A percentile compares a stretch with the other conserved stretches of the same genome.
Conservation (phyloP, 2,888 invertebrate genomes). For the Prionchulus punctatus region DNA sequence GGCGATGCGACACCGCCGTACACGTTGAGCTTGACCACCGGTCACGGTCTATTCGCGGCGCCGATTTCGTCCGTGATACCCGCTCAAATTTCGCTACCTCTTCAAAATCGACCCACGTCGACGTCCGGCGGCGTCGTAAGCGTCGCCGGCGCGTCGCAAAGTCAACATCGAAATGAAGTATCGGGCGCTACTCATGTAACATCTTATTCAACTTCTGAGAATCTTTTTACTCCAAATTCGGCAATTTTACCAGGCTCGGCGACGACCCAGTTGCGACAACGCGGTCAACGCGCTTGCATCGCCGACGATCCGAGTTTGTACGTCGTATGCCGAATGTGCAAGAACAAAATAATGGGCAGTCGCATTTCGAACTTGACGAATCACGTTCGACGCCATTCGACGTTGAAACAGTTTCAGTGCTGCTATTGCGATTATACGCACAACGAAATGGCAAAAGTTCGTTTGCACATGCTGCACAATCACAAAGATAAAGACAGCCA, state of each 20-base stretch:
- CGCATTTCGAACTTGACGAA: slow-evolving; percentile 19
- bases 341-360: slow-evolving; percentile 17
- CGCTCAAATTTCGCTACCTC: not conserved
- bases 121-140: not conserved
- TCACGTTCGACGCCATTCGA: slow-evolving; percentile 21
- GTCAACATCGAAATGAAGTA: not conserved
- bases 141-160: not conserved
- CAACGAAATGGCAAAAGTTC: slow-evolving; percentile 21
- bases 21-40: too few species aligned
- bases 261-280: slow-evolving; percentile 6
- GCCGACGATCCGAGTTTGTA: slow-evolving; percentile 14
- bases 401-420: slow-evolving; percentile 18
- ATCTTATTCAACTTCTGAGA: too few species aligned
- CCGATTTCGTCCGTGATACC: not conserved
- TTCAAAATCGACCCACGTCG: not conserved
- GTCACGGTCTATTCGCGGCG: too few species aligned
- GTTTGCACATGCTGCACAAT: slow-evolving; percentile 21
- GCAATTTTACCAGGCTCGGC: not conserved
- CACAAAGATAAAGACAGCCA: slow-evolving; percentile 17
- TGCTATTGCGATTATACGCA: slow-evolving; percentile 20
- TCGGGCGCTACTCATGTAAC: too few species aligned
- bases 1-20: not conserved
- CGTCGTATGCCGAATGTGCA: slow-evolving; percentile 15
- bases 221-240: too few species aligned
- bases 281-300: slow-evolving; percentile 6